Base-by-base conservation (phyloP, 2,888 invertebrate species). In the Tinea semifulvella region DNA sequence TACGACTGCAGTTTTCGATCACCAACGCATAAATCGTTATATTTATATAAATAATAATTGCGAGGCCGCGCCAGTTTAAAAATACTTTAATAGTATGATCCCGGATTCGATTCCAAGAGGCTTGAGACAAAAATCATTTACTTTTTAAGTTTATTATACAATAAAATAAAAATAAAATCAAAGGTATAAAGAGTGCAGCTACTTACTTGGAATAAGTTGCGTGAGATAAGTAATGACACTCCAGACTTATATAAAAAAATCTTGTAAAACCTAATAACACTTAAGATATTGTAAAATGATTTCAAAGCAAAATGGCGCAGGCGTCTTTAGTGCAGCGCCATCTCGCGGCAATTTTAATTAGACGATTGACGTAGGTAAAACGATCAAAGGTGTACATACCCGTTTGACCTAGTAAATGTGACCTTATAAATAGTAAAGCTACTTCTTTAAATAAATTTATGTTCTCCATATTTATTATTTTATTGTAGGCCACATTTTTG, bases 341-440 rank as follows among this genome's bases (percentile, higher is more conserved):
- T 35, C 35, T 35, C 11, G 35, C 35, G 35, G 72, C 73, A 71
- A 68, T 73, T 76, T 75, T 79, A 79, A 79, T 79, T 77, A 79
- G 79, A 74, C 74, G 74, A 74, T 73, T 65, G 68, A 64, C 64
- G 65, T 65, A 2, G 36, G 7, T 14, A 4, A 31, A 31, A 31
- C 7, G 31, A 14, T 2, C 13, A n/a, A 31, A n/a, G 2, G 31
- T n/a, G 31, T 13, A 13, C 2, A 3, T 13, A 14, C 31, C n/a
- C 7, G 31, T 13, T 31, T 14, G 31, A 31, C 31, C 31, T 31
- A 7, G 2, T 7, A 31, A 22, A 22, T 22, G 22, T 22, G n/a
- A n/a, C n/a, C n/a, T n/a, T n/a, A n/a, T n/a, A n/a, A n/a, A n/a
- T n/a, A n/a, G n/a, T n/a, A n/a, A n/a, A n/a, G n/a, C n/a, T n/a